Base-by-base conservation (phyloP, 92 coral and sea anemone species). In the Phenganax stokvisi region DNA sequence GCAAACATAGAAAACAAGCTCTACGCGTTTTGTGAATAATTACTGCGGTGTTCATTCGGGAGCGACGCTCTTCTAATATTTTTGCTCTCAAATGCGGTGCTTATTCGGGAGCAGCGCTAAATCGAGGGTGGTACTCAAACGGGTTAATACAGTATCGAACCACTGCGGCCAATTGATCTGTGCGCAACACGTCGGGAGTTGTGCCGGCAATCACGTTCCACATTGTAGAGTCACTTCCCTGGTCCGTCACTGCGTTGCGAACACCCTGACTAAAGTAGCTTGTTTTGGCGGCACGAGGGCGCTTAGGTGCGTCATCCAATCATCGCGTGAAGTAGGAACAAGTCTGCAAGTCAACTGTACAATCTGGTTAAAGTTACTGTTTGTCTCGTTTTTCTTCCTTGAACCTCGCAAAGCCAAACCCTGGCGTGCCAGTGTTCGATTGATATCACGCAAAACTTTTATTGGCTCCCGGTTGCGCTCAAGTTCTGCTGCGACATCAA, bases 161-260 rank as follows among this genome's bases (percentile, higher is more conserved):
- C 53, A 68, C 73, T 30, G 29, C 73, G n/a, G 54, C 73, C 73
- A 68, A 16, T 68, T 68, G 73, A 68, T 68, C 73, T 29, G 2
- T 37, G 73, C 29, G 73, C 1, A 52, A 68, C 54, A 68, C 73
- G 73, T 68, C 73, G 12, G 73, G 53, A 25, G 73, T 3, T 17
- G 52, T 68, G 13, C 29, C 73, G 2, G 73, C 54, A 37, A 30
- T 29, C 53, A 25, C 12, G 54, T 53, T 68, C 73, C 53, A 68
- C 73, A 68, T 68, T 68, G 12, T 53, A 5, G 73, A 68, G 29
- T 30, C 16, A 27, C 11, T 68, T 37, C 29, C 53, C 37, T 28
- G 53, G 6, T 68, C 37, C 15, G 53, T 68, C 73, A 68, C 73
- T n/a, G 0, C 30, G 54, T 68, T 31, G 54, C n/a, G 29, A 30